Percentiles rank a stretch among this genome's conserved stretches.
Conservation (phyloP, 2,797 vertebrate species). For the Clarias pachynema region DNA sequence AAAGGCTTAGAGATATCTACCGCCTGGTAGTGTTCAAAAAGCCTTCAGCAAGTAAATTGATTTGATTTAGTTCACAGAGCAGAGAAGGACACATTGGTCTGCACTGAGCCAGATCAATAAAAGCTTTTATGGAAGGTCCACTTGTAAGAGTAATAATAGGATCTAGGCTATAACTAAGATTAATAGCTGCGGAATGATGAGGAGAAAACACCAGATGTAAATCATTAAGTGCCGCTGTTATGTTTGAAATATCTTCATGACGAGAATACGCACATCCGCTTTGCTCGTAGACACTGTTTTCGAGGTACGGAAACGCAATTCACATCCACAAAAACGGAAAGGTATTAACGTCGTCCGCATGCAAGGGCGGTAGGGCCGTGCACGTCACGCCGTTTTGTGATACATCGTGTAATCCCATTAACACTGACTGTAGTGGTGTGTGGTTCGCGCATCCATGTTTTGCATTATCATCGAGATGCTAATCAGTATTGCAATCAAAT, state of each 20-base stretch:
- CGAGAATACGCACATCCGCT: slow-evolving; percentile 16
- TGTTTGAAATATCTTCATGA: slow-evolving; percentile 29
- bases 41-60: slow-evolving; percentile 53
- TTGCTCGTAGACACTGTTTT: background rate
- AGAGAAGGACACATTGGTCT: slow-evolving; percentile 49
- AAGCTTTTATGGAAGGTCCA: slow-evolving; percentile 54
- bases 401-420: slow-evolving; percentile 8
- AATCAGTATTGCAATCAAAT: slow-evolving; percentile 10
- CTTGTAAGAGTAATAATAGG: slow-evolving; percentile 50
- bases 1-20: background rate
- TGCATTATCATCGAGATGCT: slow-evolving; percentile 9
- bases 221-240: slow-evolving; percentile 27
- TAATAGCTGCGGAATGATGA: slow-evolving; percentile 35
- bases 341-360: background rate
- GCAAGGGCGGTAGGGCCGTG: background rate
- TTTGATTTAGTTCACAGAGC: slow-evolving; percentile 51
- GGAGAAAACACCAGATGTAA: slow-evolving; percentile 24
- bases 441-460: slow-evolving; percentile 7
- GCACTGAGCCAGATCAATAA: slow-evolving; percentile 52
- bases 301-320: background rate
- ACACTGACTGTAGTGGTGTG: slow-evolving; percentile 16
- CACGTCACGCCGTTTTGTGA: background rate
- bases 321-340: background rate
- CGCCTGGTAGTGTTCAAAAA: slow-evolving; percentile 47
- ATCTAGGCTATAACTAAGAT: slow-evolving; percentile 48